Base-by-base conservation (phyloP, 2,888 invertebrate species). In the Hyalella azteca region DNA sequence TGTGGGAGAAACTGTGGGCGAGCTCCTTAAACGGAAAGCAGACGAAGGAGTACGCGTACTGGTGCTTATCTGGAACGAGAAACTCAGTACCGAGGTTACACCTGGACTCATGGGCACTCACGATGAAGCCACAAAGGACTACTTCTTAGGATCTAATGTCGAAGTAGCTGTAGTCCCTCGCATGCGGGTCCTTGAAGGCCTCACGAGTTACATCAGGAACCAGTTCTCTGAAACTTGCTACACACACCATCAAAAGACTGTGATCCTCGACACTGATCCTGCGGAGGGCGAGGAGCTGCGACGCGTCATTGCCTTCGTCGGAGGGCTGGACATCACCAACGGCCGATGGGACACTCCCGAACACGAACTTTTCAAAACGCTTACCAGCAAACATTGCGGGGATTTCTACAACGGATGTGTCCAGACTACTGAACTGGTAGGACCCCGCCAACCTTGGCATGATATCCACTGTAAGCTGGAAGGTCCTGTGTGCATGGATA, bases 371-470 rank as follows among this genome's bases (percentile, higher is more conserved):
- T 85, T 80, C 75, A 79, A 73, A 19, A 85, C 85, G 2, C 40
- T 85, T 0, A 50, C 78, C 19, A 81, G 59, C 36, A 22, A 80
- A n/a, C 84, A 85, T 73, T 49, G 49, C n/a, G 84, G 82, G 13
- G 85, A 85, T 73, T 85, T 85, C 49, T 85, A 85, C 66, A 82
- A 85, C 75, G 81, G 81, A 9, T 77, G 82, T 48, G 78, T 81
- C 48, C 41, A 78, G 7, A 80, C 81, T 50, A 83, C 83, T 3
- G 22, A 73, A 49, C 78, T 78, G n/a, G 60, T 75, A 19, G 85
- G 85, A 5, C 85, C 85, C 22, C 79, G 85, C 13, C 79, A 85
- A 59, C 85, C 85, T 3, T 85, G 85, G 85, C 84, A 85, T 79
- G 85, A 85, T 77, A 83, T 83, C 73, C 85, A 85, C 48, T 83